These are phyloP conservation scores for Urocynchramus pylzowi DNA, from an alignment of 2,113 vertebrate species.

Conservation along the genomic window DNA sequence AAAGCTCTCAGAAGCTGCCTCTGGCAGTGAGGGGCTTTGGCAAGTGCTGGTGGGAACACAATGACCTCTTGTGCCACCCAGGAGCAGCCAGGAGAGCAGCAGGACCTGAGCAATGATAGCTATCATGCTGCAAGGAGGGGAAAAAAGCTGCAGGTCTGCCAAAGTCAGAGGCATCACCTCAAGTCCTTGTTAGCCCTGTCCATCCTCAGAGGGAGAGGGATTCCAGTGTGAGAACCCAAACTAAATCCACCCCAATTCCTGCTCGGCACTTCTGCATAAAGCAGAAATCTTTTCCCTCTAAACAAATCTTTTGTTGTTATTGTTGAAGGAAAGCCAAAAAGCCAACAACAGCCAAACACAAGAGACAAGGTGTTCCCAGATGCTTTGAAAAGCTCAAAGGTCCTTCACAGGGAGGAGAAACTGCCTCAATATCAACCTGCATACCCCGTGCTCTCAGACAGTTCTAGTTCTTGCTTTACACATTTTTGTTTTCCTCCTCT, in stretches of 20 bases:
- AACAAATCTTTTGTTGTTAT: not conserved
- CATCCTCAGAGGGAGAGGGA: not conserved
- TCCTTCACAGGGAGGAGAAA: not conserved
- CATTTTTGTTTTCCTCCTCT: not conserved
- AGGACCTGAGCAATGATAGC: not conserved
- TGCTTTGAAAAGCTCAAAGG: not conserved
- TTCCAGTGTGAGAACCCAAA: not conserved
- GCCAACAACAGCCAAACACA: not conserved
- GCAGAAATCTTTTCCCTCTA: not conserved
- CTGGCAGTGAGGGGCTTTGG: not conserved
- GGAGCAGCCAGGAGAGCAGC: not conserved
- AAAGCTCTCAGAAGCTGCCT: not conserved
- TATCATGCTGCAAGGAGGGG: not conserved
- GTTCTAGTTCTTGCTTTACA: not conserved
- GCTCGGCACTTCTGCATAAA: not conserved
- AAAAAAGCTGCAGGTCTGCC: not conserved
- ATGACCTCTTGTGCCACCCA: not conserved
- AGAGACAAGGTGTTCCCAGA: slow-evolving; percentile 14
- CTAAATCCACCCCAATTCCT: not conserved
- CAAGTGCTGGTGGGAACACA: slow-evolving; percentile 13
- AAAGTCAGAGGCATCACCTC: not conserved
- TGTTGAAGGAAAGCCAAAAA: not conserved
- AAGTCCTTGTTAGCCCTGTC: not conserved
- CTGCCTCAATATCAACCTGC: not conserved
- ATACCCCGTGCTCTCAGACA: not conserved